These are phyloP conservation scores for Drosophila mayaguana DNA, from an alignment of 2,888 invertebrate genomes.

Conservation along the genomic window DNA sequence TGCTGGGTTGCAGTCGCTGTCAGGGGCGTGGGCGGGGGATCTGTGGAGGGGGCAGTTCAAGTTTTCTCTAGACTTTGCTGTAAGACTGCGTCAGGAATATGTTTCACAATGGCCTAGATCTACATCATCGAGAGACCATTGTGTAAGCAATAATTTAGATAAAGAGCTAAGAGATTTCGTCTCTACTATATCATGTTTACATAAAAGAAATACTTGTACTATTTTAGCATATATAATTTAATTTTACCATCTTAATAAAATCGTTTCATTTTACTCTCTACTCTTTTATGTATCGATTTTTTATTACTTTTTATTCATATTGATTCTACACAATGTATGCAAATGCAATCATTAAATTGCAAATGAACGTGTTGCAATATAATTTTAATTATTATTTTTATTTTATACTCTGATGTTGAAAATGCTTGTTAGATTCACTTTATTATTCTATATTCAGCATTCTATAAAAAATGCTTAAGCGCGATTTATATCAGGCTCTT, in stretches of 20 bases:
- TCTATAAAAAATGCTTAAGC: neutral
- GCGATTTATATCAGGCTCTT: neutral
- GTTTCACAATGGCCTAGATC: neutral
- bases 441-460: neutral
- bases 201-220: no score
- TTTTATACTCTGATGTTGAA: neutral
- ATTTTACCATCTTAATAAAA: neutral
- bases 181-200: neutral
- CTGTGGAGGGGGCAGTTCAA: neutral
- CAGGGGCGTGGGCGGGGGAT: neutral
- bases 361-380: neutral
- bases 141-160: no score
- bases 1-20: conserved; percentile 1
- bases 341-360: neutral
- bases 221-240: neutral
- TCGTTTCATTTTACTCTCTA: neutral
- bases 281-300: neutral
- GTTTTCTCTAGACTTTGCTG: neutral
- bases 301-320: neutral
- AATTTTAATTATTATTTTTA: conserved; percentile 2
- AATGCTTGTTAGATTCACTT: neutral
- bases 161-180: no score
- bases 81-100: rapidly evolving
- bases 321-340: neutral
- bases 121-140: no score